These are phyloP conservation scores for Acanthosepion pharaonis DNA, from an alignment of 2,888 invertebrate genomes.

Conservation along the genomic window DNA sequence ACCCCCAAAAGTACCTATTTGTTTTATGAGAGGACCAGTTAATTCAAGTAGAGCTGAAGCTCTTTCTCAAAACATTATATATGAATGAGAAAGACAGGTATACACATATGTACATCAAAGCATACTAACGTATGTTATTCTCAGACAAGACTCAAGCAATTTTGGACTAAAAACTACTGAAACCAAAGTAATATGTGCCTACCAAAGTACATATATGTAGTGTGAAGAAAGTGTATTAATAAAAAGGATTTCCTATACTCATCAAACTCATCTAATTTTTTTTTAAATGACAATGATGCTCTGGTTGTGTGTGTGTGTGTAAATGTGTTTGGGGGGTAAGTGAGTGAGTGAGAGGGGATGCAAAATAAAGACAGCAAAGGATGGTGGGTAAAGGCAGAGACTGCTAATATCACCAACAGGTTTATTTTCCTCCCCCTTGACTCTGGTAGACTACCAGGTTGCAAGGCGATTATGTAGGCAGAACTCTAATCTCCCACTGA, in stretches of 20 bases:
- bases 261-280: neutral
- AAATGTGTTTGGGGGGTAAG: neutral
- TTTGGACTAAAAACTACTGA: neutral
- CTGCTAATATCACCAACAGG: neutral
- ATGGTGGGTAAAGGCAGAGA: no score
- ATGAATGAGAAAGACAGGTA: no score
- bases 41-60: no score
- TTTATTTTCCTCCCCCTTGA: no score
- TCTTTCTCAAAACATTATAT: no score
- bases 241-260: neutral
- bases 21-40: no score
- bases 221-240: neutral
- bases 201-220: neutral
- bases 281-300: neutral
- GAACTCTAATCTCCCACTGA: neutral
- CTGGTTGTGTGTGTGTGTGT: neutral
- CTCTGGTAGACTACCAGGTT: neutral
- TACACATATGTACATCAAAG: neutral
- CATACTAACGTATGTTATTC: neutral
- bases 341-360: no score
- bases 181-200: neutral
- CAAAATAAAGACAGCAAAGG: neutral
- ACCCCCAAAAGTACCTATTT: no score
- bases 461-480: constrained; percentile 2
- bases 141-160: neutral